phyloP scores from a whole-genome alignment of 1,140 invertebrate genomes.

The Antheraea mylitta region DNA sequence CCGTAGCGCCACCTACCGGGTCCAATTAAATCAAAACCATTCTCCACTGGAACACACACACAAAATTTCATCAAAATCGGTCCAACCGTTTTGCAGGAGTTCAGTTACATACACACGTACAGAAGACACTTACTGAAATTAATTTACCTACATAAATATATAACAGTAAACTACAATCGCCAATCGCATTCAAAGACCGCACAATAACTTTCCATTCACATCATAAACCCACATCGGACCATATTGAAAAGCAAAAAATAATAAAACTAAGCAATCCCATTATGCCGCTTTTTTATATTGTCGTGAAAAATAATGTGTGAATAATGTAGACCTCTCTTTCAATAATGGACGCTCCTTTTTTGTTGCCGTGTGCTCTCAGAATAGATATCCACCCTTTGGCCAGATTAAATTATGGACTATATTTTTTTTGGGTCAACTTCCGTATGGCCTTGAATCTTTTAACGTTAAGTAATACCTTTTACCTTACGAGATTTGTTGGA shows the following conservation, averaged over 20 bases:
- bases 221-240: background rate
- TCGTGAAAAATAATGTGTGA: constrained; percentile 59
- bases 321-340: constrained; percentile 55
- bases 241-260: constrained; percentile 26
- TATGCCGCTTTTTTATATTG: constrained; percentile 32
- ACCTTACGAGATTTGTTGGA: constrained; percentile 35
- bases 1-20: no score
- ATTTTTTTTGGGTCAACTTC: constrained; percentile 45
- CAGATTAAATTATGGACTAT: constrained; percentile 64
- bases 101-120: no score
- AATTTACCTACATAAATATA: no score
- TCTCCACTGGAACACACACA: no score
- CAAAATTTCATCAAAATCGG: no score
- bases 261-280: constrained; percentile 41
- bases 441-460: constrained; percentile 34
- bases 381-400: constrained; percentile 63
- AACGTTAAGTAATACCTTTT: constrained; percentile 37
- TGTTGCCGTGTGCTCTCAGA: constrained; percentile 46
- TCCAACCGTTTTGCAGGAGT: no score
- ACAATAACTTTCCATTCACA: background rate
- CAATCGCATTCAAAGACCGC: background rate
- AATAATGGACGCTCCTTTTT: constrained; percentile 54
- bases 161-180: background rate
- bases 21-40: no score
- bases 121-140: no score